Percentiles rank a stretch among this genome's conserved stretches.
Evolutionary conservation across 2,113 vertebrate species (phyloP).

Genomic region (Turdus rufiventris): DNA sequence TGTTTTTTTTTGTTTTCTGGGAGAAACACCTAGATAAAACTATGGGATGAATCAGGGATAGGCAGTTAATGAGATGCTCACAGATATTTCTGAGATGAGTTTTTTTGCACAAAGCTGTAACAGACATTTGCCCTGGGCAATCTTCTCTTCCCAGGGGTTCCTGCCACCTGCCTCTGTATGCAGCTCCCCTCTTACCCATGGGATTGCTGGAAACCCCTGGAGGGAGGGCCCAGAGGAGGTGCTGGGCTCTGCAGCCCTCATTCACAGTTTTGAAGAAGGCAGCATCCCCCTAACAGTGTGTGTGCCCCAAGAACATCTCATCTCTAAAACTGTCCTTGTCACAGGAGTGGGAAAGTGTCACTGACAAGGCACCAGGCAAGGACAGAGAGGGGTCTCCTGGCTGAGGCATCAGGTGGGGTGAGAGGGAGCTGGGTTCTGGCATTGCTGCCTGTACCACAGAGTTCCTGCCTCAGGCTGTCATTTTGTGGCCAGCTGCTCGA

Average conservation of each 20-base stretch:
- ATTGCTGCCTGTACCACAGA: background rate
- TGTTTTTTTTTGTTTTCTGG: background rate
- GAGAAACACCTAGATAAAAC: background rate
- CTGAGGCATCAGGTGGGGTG: background rate
- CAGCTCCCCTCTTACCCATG: background rate
- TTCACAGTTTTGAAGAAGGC: background rate
- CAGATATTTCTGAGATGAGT: background rate
- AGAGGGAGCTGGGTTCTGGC: background rate
- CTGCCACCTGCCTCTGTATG: background rate
- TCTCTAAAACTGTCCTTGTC: background rate
- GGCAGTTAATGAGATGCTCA: background rate
- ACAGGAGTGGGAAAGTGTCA: background rate
- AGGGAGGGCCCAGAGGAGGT: background rate
- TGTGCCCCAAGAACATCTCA: background rate
- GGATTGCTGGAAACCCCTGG: background rate
- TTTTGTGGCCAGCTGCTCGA: constrained; percentile 1
- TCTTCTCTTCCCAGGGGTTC: background rate
- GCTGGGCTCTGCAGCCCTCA: background rate
- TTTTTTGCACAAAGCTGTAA: background rate
- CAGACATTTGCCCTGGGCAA: background rate
- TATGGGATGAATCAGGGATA: background rate
- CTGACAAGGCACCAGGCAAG: background rate
- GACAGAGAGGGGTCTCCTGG: background rate
- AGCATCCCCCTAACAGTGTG: background rate
- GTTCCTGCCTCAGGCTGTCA: background rate